Evolutionary conservation across 2,888 invertebrate genomes (phyloP).

Genomic region (Drosophila lacicola): DNA sequence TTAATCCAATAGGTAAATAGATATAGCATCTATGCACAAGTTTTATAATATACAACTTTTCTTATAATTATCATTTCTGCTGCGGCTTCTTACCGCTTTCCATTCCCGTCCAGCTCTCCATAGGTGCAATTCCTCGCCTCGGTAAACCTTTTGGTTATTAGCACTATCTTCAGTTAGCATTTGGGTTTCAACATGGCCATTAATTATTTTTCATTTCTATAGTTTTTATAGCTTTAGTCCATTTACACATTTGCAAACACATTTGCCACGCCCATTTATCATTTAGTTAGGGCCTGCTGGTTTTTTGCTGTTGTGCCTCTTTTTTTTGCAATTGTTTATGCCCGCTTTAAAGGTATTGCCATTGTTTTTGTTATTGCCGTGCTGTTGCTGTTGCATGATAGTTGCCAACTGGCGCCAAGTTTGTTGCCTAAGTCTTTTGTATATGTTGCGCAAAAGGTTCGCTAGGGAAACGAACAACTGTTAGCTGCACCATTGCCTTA

Average conservation of each 20-base stretch:
- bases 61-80: too few relatives aligned
- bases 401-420: conserved; percentile 75
- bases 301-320: conserved; percentile 17
- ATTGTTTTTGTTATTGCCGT: conserved; percentile 14
- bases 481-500: conserved; percentile 24
- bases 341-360: conserved; percentile 26
- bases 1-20: too few relatives aligned
- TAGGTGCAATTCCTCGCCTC: not conserved
- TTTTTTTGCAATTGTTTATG: conserved; percentile 25
- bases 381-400: conserved; percentile 54
- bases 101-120: not conserved
- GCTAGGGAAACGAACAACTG: conserved; percentile 32
- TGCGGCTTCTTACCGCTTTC: too few relatives aligned
- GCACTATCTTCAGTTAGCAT: not conserved
- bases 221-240: conserved; percentile 44
- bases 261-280: conserved; percentile 44
- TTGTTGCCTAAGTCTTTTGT: conserved; percentile 80
- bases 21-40: too few relatives aligned
- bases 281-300: conserved; percentile 19
- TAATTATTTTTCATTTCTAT: not conserved
- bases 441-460: conserved; percentile 65
- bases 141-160: not conserved
- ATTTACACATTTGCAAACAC: conserved; percentile 50
- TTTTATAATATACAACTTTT: not conserved
- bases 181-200: conserved; percentile 1